Conservation (phyloP, 2,113 vertebrate genomes). For the Condylura cristata region DNA sequence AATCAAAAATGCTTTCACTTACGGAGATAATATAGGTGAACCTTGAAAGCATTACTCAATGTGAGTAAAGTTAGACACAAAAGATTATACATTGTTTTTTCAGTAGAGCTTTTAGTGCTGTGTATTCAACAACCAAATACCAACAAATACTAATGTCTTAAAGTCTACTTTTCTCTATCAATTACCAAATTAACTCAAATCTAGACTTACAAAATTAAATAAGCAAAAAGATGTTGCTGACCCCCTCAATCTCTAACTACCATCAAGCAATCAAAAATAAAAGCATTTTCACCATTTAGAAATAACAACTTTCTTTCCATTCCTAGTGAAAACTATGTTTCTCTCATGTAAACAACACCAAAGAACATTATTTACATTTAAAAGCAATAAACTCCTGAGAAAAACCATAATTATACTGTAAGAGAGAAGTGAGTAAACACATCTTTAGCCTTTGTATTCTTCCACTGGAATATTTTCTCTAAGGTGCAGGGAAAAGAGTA, state of each 20-base stretch:
- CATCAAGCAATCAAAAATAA: constrained; percentile 31
- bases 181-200: constrained; percentile 22
- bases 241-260: background rate
- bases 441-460: constrained; percentile 27
- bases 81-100: background rate
- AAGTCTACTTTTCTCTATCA: background rate
- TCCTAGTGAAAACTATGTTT: background rate
- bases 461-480: constrained; percentile 21
- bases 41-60: background rate
- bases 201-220: constrained; percentile 4
- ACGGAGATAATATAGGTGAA: background rate
- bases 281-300: background rate
- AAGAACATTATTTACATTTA: constrained; percentile 12
- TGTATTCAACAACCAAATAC: background rate
- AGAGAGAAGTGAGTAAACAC: constrained; percentile 25
- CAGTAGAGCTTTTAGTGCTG: background rate
- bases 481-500: background rate
- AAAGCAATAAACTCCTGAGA: constrained; percentile 33
- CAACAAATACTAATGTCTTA: background rate
- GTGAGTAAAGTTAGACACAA: background rate
- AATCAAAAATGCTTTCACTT: background rate
- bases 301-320: constrained; percentile 11
- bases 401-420: constrained; percentile 54
- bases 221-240: constrained; percentile 21
- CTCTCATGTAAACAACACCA: constrained; percentile 43